Base-by-base conservation (phyloP, 2,113 vertebrate species). In the Apteryx mantelli region DNA sequence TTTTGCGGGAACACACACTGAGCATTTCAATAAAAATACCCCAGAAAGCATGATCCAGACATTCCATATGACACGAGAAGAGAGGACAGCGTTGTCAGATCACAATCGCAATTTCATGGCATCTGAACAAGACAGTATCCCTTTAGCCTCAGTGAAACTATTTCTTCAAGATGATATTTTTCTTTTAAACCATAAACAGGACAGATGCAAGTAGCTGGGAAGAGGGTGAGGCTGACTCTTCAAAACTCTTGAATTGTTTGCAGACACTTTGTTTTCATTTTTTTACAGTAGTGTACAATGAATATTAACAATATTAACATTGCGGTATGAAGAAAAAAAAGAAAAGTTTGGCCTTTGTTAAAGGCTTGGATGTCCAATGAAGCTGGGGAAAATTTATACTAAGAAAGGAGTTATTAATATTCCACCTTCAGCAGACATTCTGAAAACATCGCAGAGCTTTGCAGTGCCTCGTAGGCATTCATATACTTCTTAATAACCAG, bases 31-130 rank as follows among this genome's bases (percentile, higher is more conserved):
- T 97, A 97, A 97, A 98, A 98, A 95, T 97, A 97, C 98, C 96
- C 77, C 97, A 44, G 94, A 98, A 98, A 98, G 98, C 97, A 98
- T 96, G 98, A 98, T 97, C 97, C 98, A 98, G 98, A 98, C 96
- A 94, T 97, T 97, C 96, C 98, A 97, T 91, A 99, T 91, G 92
- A 94, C 90, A 97, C 93, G 95, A 97, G 94, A 95, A 96, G 50
- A 96, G 89, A 96, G 79, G 93, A 97, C 94, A 97, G 92, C 87
- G 97, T 96, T 89, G 77, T 96, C 86, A 97, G 91, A 90, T 96
- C 96, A 97, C 95, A 97, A 95, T 84, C 69, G 69, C 90, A 97
- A 96, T 96, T 96, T 96, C 83, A 93, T 97, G 97, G 97, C 95
- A 97, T 98, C 98, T 97, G 86, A 94, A 96, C 95, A 93, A 97